These are phyloP conservation scores for Harpagoxenus sublaevis DNA, from an alignment of 2,888 invertebrate species.

Conservation along the genomic window DNA sequence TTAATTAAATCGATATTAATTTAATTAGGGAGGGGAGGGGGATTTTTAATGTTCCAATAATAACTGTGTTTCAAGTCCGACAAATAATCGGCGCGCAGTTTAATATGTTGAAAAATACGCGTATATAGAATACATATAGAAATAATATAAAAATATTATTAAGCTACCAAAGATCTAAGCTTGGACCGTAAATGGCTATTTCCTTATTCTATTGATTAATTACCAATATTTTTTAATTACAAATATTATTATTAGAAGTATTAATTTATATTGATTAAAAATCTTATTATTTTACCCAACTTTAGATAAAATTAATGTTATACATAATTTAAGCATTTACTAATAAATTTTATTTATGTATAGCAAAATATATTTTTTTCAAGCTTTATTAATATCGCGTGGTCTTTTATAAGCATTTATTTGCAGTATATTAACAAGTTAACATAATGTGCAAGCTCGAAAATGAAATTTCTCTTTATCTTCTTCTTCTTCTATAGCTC, in stretches of 20 bases:
- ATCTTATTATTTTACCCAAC: background rate
- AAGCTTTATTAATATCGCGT: background rate
- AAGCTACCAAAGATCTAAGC: too few relatives aligned
- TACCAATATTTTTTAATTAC: background rate
- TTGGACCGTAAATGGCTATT: too few relatives aligned
- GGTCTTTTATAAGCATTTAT: background rate
- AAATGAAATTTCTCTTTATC: slow-evolving; percentile 31
- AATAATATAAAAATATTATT: too few relatives aligned
- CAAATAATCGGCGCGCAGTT: too few relatives aligned
- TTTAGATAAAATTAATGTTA: background rate
- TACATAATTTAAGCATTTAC: background rate
- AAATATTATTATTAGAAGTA: too few relatives aligned
- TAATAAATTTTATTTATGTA: background rate
- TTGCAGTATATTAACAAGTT: slow-evolving; percentile 16
- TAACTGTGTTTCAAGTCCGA: too few relatives aligned
- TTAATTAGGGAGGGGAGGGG: too few relatives aligned
- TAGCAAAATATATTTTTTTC: background rate
- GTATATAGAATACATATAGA: too few relatives aligned
- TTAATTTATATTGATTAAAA: background rate
- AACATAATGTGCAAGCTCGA: slow-evolving; percentile 21
- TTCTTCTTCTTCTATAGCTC: background rate
- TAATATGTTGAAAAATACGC: too few relatives aligned
- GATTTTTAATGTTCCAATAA: too few relatives aligned
- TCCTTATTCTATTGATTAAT: background rate
- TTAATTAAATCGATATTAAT: too few relatives aligned